phyloP scores from a whole-genome alignment of 2,888 invertebrate genomes.

The Cordilura impudica region DNA sequence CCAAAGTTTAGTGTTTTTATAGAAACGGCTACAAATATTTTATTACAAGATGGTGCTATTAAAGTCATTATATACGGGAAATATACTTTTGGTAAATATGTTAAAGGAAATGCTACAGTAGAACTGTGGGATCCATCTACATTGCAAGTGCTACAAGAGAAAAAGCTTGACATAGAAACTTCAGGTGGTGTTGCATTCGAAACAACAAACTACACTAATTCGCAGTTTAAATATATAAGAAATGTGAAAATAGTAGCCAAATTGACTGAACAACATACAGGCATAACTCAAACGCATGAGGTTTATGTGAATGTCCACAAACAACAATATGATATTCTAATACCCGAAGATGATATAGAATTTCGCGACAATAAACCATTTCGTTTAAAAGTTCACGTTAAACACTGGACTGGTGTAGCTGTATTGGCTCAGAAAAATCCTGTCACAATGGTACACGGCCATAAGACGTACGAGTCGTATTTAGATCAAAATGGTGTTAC shows the following conservation, averaged over 20 bases:
- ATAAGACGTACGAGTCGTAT: slow-evolving; percentile 68
- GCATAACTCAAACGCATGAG: background rate
- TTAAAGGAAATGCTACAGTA: slow-evolving; percentile 88
- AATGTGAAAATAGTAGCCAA: background rate
- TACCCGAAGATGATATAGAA: slow-evolving; percentile 9
- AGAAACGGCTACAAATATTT: slow-evolving; percentile 87
- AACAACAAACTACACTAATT: background rate
- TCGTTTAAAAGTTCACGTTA: slow-evolving; percentile 20
- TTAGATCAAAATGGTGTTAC: slow-evolving; percentile 83
- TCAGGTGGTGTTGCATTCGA: background rate
- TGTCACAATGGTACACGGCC: slow-evolving; percentile 72
- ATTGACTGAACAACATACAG: slow-evolving; percentile 34
- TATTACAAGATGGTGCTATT: slow-evolving; percentile 80
- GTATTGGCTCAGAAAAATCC: slow-evolving; percentile 12
- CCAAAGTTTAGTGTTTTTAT: slow-evolving; percentile 95
- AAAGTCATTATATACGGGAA: slow-evolving; percentile 75
- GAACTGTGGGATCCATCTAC: slow-evolving; percentile 83
- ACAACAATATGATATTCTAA: background rate
- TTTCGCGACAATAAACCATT: slow-evolving; percentile 15
- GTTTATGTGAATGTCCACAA: background rate
- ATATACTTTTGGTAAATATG: slow-evolving; percentile 91
- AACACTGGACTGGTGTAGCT: background rate
- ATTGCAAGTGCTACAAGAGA: background rate
- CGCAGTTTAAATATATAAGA: too few species aligned
- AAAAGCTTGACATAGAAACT: slow-evolving; percentile 4